phyloP scores from a whole-genome alignment of 2,888 invertebrate species.

The Chouioia cunea region DNA sequence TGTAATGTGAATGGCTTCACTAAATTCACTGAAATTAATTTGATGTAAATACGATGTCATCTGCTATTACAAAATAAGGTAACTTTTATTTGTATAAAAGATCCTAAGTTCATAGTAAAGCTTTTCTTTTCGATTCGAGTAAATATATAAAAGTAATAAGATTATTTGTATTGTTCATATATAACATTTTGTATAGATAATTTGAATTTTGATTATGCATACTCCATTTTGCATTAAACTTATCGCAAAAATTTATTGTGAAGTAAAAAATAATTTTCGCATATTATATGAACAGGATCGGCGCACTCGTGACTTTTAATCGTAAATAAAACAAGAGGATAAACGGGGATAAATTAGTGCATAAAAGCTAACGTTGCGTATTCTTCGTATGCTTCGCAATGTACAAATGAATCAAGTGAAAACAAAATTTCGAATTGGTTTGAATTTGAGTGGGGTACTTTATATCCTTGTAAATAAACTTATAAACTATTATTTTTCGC shows the following conservation, averaged over 20 bases:
- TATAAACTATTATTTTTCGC: slow-evolving; percentile 14
- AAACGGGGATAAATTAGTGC: not conserved
- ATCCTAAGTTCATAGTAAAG: slow-evolving; percentile 1
- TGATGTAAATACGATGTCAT: no score
- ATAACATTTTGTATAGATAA: no score
- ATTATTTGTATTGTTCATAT: no score
- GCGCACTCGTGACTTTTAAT: no score
- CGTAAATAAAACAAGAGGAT: no score
- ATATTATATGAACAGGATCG: no score
- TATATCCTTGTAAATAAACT: slow-evolving; percentile 6
- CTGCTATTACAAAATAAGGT: slow-evolving; percentile 11
- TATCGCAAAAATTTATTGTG: no score
- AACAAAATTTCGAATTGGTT: slow-evolving; percentile 12
- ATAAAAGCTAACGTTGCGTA: slow-evolving; percentile 23
- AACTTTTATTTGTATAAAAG: slow-evolving; percentile 29
- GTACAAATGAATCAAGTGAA: slow-evolving; percentile 21
- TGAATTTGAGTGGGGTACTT: not conserved
- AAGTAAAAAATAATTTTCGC: no score
- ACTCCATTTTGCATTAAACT: no score
- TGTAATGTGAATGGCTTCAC: no score
- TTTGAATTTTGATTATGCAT: no score
- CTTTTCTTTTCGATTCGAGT: not conserved
- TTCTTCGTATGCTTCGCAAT: slow-evolving; percentile 23
- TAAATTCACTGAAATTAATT: no score
- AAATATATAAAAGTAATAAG: slow-evolving; percentile 30